Base-by-base conservation (phyloP, 2,888 invertebrate genomes). In the Cantharis rufa region DNA sequence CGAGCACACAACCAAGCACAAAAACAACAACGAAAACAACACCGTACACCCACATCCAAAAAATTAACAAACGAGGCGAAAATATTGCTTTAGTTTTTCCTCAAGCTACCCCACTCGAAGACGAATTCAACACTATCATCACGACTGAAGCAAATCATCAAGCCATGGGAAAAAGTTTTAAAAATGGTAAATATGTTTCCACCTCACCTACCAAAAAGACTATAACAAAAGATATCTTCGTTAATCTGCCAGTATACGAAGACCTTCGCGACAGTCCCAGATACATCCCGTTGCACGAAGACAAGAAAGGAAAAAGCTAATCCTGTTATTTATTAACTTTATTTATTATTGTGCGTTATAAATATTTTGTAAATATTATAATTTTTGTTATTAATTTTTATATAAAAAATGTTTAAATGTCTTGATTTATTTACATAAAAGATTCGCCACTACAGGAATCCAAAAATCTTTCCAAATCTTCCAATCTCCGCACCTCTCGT, bases 391-490 rank as follows among this genome's bases (percentile, higher is more conserved):
- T 66, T 28, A 24, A 74, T 74, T 71, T 74, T 77, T 77, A 63
- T 77, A 68, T 62, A 78, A 75, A 28, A 62, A 62, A 71, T 15
- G 27, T 3, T 27, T 11, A 69, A 69, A 27, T 69, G 11, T 18
- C 11, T 5, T 69, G 16, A 48, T 15, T 62, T 66, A 62, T 66
- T 64, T 61, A 63, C 64, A 21, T n/a, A n/a, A 70, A 15, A 21
- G 16, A 21, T 13, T 28, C 62, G 7, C 69, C 27, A n/a, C 61
- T 83, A 78, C 85, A 88, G 2, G 85, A 84, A 80, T 89, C 89
- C 71, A 89, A 81, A 78, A 88, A 87, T 75, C 86, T 83, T 82
- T 90, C 89, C 24, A 90, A 81, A 64, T 88, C 88, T 78, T 88
- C 89, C 18, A 90, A 80, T 70, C 88, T 84, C 62, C 84, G 84